A percentile compares a stretch with the other conserved stretches of the same genome.
Conservation (phyloP, 2,888 invertebrate genomes). For the Trypoxylon attenuatum region DNA sequence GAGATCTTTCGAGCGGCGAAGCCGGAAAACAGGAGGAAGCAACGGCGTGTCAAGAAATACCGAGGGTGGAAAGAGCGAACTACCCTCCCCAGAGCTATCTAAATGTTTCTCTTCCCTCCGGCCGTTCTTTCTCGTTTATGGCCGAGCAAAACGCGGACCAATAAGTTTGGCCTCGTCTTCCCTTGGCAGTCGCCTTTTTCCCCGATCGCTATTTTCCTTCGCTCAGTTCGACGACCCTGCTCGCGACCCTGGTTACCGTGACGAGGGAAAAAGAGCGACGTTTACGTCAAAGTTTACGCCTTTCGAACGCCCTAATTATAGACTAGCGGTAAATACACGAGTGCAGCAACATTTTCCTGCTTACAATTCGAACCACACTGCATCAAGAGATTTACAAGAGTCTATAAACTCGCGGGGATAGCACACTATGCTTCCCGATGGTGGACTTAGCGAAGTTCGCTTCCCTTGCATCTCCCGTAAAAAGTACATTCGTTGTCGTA, state of each 20-base stretch:
- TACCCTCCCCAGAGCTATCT: constrained; percentile 32
- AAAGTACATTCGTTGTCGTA: constrained; percentile 30
- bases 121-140: constrained; percentile 44
- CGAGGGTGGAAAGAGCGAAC: not conserved
- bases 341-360: no score
- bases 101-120: constrained; percentile 49
- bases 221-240: constrained; percentile 32
- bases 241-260: not conserved
- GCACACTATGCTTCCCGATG: not conserved
- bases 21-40: constrained; percentile 8
- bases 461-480: constrained; percentile 21
- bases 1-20: no score
- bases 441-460: not conserved
- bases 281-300: no score
- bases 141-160: constrained; percentile 53
- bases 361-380: not conserved
- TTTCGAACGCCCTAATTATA: not conserved
- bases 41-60: constrained; percentile 17
- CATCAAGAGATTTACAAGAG: not conserved
- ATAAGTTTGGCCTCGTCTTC: constrained; percentile 51
- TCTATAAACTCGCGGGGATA: not conserved
- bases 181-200: constrained; percentile 4
- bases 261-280: not conserved
- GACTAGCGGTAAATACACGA: not conserved
- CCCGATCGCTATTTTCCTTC: constrained; percentile 6